phyloP scores from a whole-genome alignment of 2,888 invertebrate genomes.

The Aromia moschata region DNA sequence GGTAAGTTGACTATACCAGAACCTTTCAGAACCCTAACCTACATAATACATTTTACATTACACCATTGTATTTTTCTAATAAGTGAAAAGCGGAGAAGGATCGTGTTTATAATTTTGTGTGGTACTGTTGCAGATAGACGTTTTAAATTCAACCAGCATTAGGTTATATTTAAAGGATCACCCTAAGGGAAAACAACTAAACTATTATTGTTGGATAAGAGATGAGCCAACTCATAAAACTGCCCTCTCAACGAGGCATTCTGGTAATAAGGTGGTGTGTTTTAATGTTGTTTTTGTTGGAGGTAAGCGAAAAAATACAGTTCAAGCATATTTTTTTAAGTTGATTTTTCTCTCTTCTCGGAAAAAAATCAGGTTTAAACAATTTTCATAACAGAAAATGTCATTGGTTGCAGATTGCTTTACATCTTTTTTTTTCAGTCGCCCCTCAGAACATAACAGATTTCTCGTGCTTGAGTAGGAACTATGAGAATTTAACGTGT shows the following conservation, averaged over 20 bases:
- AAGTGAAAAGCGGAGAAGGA: too few relatives aligned
- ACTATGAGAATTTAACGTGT: constrained; percentile 79
- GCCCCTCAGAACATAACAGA: constrained; percentile 72
- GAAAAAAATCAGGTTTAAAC: too few relatives aligned
- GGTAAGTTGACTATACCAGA: too few relatives aligned
- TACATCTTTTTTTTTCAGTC: constrained; percentile 60
- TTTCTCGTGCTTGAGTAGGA: constrained; percentile 77
- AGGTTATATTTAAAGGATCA: constrained; percentile 67
- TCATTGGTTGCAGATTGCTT: too few relatives aligned
- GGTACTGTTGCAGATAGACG: constrained; percentile 60
- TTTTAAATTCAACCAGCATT: constrained; percentile 72
- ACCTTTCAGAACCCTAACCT: too few relatives aligned
- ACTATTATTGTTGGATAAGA: constrained; percentile 65
- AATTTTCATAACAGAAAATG: too few relatives aligned
- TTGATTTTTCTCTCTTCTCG: constrained; percentile 67
- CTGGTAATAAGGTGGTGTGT: constrained; percentile 63
- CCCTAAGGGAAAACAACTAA: constrained; percentile 62
- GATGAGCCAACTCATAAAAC: not conserved
- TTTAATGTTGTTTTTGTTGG: constrained; percentile 68
- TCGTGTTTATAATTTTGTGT: too few relatives aligned
- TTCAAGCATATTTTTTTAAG: not conserved
- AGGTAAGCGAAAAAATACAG: constrained; percentile 62
- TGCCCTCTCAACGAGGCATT: not conserved
- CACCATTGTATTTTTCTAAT: constrained; percentile 1
- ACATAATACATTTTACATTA: not conserved